phyloP scores from a whole-genome alignment of 2,888 invertebrate species.

The Eueremaeus valkanovi region DNA sequence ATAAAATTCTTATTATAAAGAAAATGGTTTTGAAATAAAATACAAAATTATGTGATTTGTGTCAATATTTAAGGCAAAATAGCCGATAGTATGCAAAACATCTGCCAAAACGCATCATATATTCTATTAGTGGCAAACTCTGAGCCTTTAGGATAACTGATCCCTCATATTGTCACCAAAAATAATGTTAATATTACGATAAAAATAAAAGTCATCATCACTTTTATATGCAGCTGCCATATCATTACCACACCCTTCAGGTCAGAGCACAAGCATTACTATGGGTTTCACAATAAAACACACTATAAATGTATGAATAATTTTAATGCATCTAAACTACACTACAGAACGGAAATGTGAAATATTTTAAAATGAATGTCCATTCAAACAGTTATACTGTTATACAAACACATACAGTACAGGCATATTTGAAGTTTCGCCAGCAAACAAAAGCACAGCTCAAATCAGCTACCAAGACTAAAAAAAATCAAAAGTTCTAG shows the following conservation, averaged over 20 bases:
- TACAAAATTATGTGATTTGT: neutral
- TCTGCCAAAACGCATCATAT: conserved; percentile 12
- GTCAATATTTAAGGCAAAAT: neutral
- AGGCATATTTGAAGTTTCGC: too few species aligned
- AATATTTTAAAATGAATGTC: too few species aligned
- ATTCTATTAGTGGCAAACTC: neutral
- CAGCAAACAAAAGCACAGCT: too few species aligned
- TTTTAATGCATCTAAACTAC: conserved; percentile 2
- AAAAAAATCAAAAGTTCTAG: too few species aligned
- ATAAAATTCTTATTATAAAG: neutral
- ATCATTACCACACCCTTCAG: conserved; percentile 20
- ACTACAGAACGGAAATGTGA: neutral
- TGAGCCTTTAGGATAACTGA: conserved; percentile 15
- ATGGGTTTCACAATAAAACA: neutral
- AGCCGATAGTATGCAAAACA: neutral
- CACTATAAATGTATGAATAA: neutral
- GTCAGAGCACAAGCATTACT: neutral
- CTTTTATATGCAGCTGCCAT: conserved; percentile 18
- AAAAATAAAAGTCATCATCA: neutral
- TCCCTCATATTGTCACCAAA: conserved; percentile 24
- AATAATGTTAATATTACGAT: neutral
- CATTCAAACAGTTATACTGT: too few species aligned
- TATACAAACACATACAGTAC: too few species aligned
- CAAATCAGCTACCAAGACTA: too few species aligned
- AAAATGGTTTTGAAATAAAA: neutral